phyloP scores from a whole-genome alignment of 2,888 invertebrate genomes.

The Sarcophaga rosellei region DNA sequence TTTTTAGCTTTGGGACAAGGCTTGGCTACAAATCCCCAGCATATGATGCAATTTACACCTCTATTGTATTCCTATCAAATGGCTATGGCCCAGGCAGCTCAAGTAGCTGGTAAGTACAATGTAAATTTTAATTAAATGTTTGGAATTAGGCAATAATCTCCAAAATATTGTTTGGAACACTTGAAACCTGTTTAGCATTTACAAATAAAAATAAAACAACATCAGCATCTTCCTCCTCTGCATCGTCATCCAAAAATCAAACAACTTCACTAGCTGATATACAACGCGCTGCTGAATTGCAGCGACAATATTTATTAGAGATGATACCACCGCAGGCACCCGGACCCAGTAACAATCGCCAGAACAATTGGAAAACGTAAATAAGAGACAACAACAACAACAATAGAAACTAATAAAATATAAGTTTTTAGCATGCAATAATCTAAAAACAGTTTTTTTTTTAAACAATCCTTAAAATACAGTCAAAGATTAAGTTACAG shows the following conservation, averaged over 20 bases:
- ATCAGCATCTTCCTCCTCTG: slow-evolving; percentile 71
- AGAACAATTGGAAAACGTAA: slow-evolving; percentile 82
- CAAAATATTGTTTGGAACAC: background rate
- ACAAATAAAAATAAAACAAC: slow-evolving; percentile 77
- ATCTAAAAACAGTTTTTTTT: slow-evolving; percentile 32
- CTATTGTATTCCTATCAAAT: slow-evolving; percentile 94
- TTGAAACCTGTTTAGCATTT: slow-evolving; percentile 50
- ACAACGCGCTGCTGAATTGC: slow-evolving; percentile 93
- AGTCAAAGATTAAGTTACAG: slow-evolving; percentile 36
- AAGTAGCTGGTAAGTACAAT: slow-evolving; percentile 77
- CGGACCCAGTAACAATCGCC: slow-evolving; percentile 80
- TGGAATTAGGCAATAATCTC: background rate
- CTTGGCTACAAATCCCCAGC: slow-evolving; percentile 85
- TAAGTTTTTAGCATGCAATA: slow-evolving; percentile 47
- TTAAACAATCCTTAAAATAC: background rate
- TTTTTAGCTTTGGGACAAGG: slow-evolving; percentile 78
- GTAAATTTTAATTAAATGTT: background rate
- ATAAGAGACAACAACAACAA: slow-evolving; percentile 44
- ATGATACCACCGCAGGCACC: slow-evolving; percentile 90
- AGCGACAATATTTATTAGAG: slow-evolving; percentile 97
- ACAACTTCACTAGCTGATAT: slow-evolving; percentile 86
- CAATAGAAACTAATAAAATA: background rate
- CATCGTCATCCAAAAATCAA: slow-evolving; percentile 78
- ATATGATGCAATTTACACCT: slow-evolving; percentile 94
- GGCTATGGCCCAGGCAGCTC: slow-evolving; percentile 90